Evolutionary conservation across 2,113 vertebrate species (phyloP).

Genomic region (Phoenicopterus ruber): DNA sequence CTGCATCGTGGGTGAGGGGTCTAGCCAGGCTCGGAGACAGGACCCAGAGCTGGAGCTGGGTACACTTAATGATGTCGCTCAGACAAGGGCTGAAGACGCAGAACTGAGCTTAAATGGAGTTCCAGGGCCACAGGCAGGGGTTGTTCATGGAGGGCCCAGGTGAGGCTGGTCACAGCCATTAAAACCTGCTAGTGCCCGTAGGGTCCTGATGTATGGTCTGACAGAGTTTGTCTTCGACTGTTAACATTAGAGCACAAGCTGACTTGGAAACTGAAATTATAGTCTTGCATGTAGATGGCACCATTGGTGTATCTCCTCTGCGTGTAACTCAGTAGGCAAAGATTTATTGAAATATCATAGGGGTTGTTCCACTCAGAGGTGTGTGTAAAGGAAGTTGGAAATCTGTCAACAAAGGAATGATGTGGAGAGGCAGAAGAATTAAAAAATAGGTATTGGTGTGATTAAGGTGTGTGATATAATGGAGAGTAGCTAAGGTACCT

Average conservation of each 20-base stretch:
- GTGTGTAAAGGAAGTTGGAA: not conserved
- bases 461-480: not conserved
- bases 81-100: not conserved
- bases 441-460: not conserved
- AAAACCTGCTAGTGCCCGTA: not conserved
- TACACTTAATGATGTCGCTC: fast-evolving
- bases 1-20: not conserved
- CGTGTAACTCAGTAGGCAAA: not conserved
- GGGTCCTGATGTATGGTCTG: not conserved
- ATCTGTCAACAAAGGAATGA: not conserved
- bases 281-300: not conserved
- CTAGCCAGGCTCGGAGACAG: not conserved
- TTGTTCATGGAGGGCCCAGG: not conserved
- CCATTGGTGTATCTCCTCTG: not conserved
- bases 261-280: not conserved
- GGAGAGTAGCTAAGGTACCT: not conserved
- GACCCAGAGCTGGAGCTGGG: not conserved
- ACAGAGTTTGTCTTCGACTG: not conserved
- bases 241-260: not conserved
- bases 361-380: not conserved
- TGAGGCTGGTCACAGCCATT: not conserved
- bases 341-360: not conserved
- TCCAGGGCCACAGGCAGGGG: not conserved
- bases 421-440: not conserved
- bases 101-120: not conserved